Evolutionary conservation across 2,888 invertebrate genomes (phyloP), one percentile per base, ranked within the genome.

Genomic region (Eilema depressum): DNA sequence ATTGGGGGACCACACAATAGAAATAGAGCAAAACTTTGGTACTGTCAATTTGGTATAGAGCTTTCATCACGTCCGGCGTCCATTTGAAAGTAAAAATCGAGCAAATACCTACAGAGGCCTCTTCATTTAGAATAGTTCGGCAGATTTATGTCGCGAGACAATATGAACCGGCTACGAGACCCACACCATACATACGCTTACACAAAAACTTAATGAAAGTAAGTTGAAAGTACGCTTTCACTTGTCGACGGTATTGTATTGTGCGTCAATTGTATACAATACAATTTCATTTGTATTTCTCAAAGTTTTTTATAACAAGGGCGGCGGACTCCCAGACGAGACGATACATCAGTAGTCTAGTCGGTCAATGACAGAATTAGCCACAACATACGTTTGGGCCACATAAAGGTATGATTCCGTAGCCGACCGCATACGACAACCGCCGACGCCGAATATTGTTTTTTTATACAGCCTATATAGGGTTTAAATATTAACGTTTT

Each of bases 201-300:
- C 85, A 94, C 94, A 95, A 95, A 95, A 95, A 94, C 91, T 90
- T 91, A 93, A 95, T 91, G 95, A 94, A 94, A 94, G 95, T 94
- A 94, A 94, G 94, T 94, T 90, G 95, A 95, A 94, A 95, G 95
- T 93, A 91, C 91, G 93, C 95, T 95, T 95, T 95, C 95, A 95
- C 95, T 95, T 88, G 93, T 89, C 89, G 88, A 86, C 91, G 86
- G 89, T 89, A 91, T 91, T 91, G 92, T 92, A 90, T 89, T 89
- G 89, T 87, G 87, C 83, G 86, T 89, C 91, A 89, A 91, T 92
- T 92, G 92, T 91, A 90, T 88, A 87, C 91, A 90, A 90, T 88
- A 83, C 84, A 83, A 83, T 81, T 86, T 85, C 88, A 86, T 88
- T 88, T 85, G 88, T 87, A 81, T 84, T 85, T 84, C 78, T 75